Evolutionary conservation across 2,113 vertebrate species (phyloP).

Genomic region (Climacteris rufus): DNA sequence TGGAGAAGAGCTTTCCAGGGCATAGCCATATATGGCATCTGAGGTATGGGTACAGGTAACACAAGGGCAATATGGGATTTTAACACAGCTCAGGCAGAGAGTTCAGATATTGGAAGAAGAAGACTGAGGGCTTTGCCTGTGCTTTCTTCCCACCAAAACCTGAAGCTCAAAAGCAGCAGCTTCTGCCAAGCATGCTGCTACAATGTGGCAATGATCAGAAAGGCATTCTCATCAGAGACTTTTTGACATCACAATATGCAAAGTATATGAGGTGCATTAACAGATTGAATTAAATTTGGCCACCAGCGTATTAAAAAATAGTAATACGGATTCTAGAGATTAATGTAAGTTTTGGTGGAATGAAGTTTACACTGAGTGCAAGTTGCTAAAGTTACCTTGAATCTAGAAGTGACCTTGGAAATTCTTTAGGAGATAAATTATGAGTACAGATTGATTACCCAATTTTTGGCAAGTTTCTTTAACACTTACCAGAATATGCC

Average conservation of each 20-base stretch:
- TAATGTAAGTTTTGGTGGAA: background rate
- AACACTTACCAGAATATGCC: background rate
- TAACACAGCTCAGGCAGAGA: too few relatives aligned
- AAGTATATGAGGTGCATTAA: background rate
- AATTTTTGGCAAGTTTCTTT: background rate
- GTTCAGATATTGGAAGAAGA: too few relatives aligned
- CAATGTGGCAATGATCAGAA: background rate
- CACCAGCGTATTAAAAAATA: background rate
- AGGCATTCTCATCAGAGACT: background rate
- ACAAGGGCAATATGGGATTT: too few relatives aligned
- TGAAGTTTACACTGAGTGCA: background rate
- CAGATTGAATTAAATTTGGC: background rate
- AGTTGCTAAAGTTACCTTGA: background rate
- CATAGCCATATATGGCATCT: too few relatives aligned
- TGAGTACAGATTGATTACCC: background rate
- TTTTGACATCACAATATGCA: background rate
- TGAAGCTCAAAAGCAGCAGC: too few relatives aligned
- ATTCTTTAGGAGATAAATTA: background rate
- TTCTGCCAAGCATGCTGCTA: too few relatives aligned
- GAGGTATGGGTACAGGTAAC: too few relatives aligned
- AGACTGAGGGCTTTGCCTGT: too few relatives aligned
- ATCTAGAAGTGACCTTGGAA: background rate
- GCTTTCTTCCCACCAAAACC: too few relatives aligned
- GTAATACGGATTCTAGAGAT: background rate
- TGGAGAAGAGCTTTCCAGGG: too few relatives aligned